A percentile compares a stretch with the other conserved stretches of the same genome.
Evolutionary conservation across 2,113 vertebrate genomes (phyloP).

Genomic region (Xenus cinereus): DNA sequence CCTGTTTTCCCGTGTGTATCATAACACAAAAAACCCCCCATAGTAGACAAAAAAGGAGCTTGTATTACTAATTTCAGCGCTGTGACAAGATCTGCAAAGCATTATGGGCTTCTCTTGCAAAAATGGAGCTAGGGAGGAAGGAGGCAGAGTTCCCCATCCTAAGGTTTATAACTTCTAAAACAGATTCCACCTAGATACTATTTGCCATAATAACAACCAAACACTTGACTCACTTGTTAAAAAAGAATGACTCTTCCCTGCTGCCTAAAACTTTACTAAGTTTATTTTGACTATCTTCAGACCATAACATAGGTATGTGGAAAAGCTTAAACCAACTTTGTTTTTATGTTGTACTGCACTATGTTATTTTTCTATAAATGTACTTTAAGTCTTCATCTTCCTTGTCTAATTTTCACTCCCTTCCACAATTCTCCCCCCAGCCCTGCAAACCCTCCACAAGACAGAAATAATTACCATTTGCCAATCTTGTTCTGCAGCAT

Average conservation of each 20-base stretch:
- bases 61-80: not conserved
- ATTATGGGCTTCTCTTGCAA: not conserved
- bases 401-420: not conserved
- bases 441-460: not conserved
- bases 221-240: not conserved
- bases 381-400: not conserved
- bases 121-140: not conserved
- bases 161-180: not conserved
- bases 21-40: not conserved
- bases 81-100: not conserved
- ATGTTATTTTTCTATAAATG: not conserved
- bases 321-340: not conserved
- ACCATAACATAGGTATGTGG: not conserved
- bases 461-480: conserved; percentile 83
- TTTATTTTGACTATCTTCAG: not conserved
- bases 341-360: not conserved
- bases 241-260: not conserved
- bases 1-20: not conserved
- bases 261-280: not conserved
- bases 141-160: not conserved
- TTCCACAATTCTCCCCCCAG: not conserved
- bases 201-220: not conserved
- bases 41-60: not conserved
- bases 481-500: conserved; percentile 80
- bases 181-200: not conserved